Evolutionary conservation across 2,113 vertebrate genomes (phyloP).

Genomic region (Microcebus jonahi): DNA sequence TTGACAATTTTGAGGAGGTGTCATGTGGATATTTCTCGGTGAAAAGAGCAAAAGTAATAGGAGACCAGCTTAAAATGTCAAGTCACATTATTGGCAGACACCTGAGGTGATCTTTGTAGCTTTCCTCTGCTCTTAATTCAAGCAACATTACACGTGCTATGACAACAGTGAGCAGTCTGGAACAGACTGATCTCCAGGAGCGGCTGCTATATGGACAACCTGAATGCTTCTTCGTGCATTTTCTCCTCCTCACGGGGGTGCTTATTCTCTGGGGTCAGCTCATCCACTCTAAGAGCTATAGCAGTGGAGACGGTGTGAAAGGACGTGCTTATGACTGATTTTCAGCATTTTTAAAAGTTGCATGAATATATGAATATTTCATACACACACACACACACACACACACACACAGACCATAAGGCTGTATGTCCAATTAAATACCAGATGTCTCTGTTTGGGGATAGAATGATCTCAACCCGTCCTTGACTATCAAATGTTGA

Average conservation of each 20-base stretch:
- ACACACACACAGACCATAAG: background rate
- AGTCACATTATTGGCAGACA: constrained; percentile 71
- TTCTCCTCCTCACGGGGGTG: background rate
- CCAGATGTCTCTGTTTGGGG: background rate
- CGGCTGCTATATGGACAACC: background rate
- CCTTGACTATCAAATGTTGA: background rate
- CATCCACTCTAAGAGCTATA: background rate
- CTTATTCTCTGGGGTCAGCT: background rate
- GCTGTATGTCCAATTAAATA: background rate
- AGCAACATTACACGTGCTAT: constrained; percentile 32
- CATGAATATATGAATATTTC: background rate
- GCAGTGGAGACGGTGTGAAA: background rate
- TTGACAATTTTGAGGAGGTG: constrained; percentile 60
- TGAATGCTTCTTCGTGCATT: background rate
- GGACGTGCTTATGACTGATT: background rate
- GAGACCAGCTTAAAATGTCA: constrained; percentile 76
- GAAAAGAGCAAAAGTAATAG: constrained; percentile 77
- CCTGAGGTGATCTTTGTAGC: constrained; percentile 58
- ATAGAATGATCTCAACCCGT: background rate
- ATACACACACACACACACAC: background rate
- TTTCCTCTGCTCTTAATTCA: constrained; percentile 53
- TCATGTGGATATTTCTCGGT: constrained; percentile 61
- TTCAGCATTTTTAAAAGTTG: background rate
- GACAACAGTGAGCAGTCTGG: background rate
- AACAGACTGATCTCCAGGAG: background rate